These are phyloP conservation scores for Pipra filicauda DNA, from an alignment of 2,113 vertebrate genomes.

Conservation along the genomic window DNA sequence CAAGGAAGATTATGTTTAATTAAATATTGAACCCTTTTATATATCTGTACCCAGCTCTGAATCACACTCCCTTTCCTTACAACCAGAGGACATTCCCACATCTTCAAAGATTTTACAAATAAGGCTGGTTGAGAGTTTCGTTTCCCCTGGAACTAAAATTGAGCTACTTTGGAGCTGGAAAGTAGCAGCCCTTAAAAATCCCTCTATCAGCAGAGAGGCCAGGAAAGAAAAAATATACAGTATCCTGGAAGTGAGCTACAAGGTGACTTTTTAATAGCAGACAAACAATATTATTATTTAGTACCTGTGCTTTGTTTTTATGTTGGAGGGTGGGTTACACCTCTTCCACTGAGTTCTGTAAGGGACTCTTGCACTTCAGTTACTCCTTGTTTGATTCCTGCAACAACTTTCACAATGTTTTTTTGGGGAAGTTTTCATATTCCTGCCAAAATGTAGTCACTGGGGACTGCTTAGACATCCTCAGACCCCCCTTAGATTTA, in stretches of 20 bases:
- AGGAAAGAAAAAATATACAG: neutral
- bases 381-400: neutral
- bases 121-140: neutral
- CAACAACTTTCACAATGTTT: neutral
- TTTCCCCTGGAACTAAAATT: neutral
- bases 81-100: neutral
- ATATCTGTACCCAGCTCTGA: neutral
- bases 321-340: neutral
- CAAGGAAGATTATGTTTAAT: slow-evolving; percentile 4
- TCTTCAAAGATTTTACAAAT: neutral
- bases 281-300: neutral
- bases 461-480: neutral
- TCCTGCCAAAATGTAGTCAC: neutral
- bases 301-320: neutral
- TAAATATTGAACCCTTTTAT: neutral
- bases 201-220: neutral
- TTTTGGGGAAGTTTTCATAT: neutral
- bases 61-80: neutral
- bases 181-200: neutral
- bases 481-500: neutral
- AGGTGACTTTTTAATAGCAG: neutral
- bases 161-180: neutral
- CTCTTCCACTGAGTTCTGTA: neutral
- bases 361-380: neutral
- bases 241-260: neutral